phyloP scores from a whole-genome alignment of 2,888 invertebrate genomes.

The Julus scanicus region DNA sequence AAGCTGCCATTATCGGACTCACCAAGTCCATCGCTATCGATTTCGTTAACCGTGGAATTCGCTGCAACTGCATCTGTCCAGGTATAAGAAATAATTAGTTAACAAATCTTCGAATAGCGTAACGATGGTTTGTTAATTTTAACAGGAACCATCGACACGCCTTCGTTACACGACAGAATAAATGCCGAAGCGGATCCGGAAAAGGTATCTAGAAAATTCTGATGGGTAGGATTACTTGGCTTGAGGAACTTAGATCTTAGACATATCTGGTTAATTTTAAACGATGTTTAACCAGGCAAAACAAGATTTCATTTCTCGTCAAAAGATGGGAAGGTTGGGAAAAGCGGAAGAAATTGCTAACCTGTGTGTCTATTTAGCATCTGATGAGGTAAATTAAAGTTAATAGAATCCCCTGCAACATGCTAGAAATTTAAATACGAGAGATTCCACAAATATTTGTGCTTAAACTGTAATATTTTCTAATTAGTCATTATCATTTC shows the following conservation, averaged over 20 bases:
- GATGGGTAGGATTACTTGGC: neutral
- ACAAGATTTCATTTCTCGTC: slow-evolving; percentile 61
- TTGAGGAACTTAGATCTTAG: neutral
- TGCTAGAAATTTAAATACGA: too few species aligned
- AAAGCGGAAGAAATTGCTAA: slow-evolving; percentile 63
- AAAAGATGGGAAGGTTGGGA: slow-evolving; percentile 63
- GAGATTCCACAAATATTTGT: too few species aligned
- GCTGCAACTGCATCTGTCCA: slow-evolving; percentile 62
- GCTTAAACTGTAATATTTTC: too few species aligned
- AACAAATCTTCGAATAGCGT: neutral
- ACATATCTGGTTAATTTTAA: neutral
- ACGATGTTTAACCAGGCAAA: slow-evolving; percentile 58
- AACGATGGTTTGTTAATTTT: neutral
- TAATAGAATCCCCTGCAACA: neutral
- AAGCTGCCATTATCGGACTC: slow-evolving; percentile 63
- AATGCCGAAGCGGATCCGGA: slow-evolving; percentile 55
- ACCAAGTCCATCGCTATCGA: slow-evolving; percentile 63
- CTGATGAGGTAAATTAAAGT: slow-evolving; percentile 61
- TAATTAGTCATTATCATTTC: too few species aligned
- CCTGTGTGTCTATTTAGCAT: slow-evolving; percentile 62
- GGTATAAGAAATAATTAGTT: slow-evolving; percentile 57
- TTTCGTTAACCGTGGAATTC: slow-evolving; percentile 61
- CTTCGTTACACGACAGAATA: slow-evolving; percentile 56
- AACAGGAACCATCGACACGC: slow-evolving; percentile 56
- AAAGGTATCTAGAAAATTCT: slow-evolving; percentile 49